Evolutionary conservation across 53 echinoderm and acorn worm genomes (phyloP), one percentile per base, ranked within the genome.

Genomic region (Mesocentrotus franciscanus): DNA sequence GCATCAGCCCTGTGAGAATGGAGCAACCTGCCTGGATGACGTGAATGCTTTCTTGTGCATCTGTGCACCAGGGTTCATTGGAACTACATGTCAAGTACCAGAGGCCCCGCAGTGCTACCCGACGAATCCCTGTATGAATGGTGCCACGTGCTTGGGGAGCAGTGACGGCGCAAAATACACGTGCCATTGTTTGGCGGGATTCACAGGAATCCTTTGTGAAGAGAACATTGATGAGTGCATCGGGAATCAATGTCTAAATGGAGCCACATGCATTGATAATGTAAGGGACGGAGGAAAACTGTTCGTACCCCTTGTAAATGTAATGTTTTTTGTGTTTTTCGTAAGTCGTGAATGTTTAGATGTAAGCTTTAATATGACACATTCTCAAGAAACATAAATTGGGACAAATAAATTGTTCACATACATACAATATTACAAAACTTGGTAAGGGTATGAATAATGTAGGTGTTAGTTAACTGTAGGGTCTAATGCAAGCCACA

Each of bases 11-110:
- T 97, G 97, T 66, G n/a, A 56, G 16, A 85, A 92, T 62, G 92
- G 92, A 27, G 95, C 89, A 32, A 97, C 89, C 27, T 97, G 97
- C 72, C 74, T 94, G 60, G 97, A 97, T 70, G 92, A 92, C 55
- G 24, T 94, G 20, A 90, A 84, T 56, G 79, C 95, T 32, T 97
- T 95, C 81, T 61, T 32, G 57, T 97, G 97, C 92, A 78, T 92
- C 58, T 97, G 97, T 58, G 89, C 85, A 26, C 94, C 96, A 2
- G 92, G 94, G 9, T 96, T 93, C 62, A 94, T 83, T 16, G 97
- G 97, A 58, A 34, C 64, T 87, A 93, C 78, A 18, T 97, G 97
- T 85, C 96, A 97, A 83, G 68, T 94, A 27, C 49, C 49, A 9
- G 62, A 26, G 42, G 71, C 85, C 4, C 94, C 94, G 1, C 62